phyloP scores from a whole-genome alignment of 1,140 invertebrate genomes.

The Mylabris phalerata region DNA sequence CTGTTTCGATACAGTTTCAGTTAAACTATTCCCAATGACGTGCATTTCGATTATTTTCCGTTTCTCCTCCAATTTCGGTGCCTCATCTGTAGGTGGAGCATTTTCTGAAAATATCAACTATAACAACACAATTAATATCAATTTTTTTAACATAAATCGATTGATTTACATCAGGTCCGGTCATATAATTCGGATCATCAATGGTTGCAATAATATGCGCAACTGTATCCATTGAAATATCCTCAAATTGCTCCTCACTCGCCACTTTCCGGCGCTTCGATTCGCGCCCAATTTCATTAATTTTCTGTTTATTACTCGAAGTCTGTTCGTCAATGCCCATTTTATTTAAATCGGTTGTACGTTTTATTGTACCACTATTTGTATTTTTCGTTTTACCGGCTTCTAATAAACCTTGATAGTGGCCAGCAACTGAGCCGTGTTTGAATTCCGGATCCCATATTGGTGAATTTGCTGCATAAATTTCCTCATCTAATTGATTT shows the following conservation, averaged over 20 bases:
- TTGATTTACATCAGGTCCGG: constrained; percentile 64
- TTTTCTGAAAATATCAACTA: constrained; percentile 72
- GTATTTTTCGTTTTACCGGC: constrained; percentile 26
- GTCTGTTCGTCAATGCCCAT: not conserved
- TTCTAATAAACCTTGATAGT: constrained; percentile 46
- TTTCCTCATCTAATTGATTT: constrained; percentile 78
- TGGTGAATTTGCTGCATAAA: constrained; percentile 77
- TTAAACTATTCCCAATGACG: constrained; percentile 88
- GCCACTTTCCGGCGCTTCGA: constrained; percentile 31
- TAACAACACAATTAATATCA: not conserved
- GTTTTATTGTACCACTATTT: not conserved
- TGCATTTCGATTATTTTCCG: constrained; percentile 88
- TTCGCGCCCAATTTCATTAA: constrained; percentile 24
- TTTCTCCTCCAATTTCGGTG: constrained; percentile 83
- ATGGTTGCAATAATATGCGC: constrained; percentile 70
- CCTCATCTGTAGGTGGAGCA: constrained; percentile 76
- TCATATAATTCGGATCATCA: constrained; percentile 71
- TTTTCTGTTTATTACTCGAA: constrained; percentile 9
- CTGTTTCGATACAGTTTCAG: constrained; percentile 77
- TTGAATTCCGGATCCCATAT: constrained; percentile 92
- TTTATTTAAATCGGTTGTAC: not conserved
- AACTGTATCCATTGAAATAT: constrained; percentile 61
- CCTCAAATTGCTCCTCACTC: constrained; percentile 48
- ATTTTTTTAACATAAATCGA: not conserved
- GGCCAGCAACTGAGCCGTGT: constrained; percentile 56